Percentiles rank a stretch among this genome's conserved stretches.
phyloP scores from a whole-genome alignment of 1,140 invertebrate species.

The Platorchestia sp. region DNA sequence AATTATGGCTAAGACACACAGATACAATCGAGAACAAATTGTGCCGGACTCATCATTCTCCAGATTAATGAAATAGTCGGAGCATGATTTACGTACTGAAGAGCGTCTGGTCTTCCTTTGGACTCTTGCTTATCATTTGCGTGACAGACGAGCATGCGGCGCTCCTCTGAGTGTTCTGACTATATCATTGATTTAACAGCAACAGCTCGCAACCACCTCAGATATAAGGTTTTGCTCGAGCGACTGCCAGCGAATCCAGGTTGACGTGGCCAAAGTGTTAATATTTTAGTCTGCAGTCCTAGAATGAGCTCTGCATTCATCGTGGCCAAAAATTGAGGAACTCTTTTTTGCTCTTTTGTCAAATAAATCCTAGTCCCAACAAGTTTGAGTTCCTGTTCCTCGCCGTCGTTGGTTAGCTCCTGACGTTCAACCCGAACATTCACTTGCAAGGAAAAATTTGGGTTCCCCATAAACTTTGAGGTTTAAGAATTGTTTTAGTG shows the following conservation, averaged over 20 bases:
- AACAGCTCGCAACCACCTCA: neutral
- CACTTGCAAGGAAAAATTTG: neutral
- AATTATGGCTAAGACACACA: constrained; percentile 33
- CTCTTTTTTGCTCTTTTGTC: neutral
- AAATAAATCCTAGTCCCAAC: neutral
- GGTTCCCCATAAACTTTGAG: neutral
- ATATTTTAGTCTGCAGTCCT: neutral
- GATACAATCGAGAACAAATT: constrained; percentile 17
- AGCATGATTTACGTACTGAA: neutral
- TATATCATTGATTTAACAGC: neutral
- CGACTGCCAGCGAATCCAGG: neutral
- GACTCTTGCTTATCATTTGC: neutral
- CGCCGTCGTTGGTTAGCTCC: neutral
- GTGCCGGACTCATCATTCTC: constrained; percentile 34
- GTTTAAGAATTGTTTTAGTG: neutral
- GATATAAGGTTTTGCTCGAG: neutral
- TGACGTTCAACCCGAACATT: neutral
- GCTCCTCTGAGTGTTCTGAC: neutral
- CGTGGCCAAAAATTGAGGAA: neutral
- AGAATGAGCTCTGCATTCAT: neutral
- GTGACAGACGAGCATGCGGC: neutral
- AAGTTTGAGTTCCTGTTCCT: neutral
- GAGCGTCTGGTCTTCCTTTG: neutral
- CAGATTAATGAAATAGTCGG: constrained; percentile 44
- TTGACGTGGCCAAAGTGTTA: neutral